These are phyloP conservation scores for Baronia brevicornis DNA, from an alignment of 2,888 invertebrate genomes.

Conservation along the genomic window DNA sequence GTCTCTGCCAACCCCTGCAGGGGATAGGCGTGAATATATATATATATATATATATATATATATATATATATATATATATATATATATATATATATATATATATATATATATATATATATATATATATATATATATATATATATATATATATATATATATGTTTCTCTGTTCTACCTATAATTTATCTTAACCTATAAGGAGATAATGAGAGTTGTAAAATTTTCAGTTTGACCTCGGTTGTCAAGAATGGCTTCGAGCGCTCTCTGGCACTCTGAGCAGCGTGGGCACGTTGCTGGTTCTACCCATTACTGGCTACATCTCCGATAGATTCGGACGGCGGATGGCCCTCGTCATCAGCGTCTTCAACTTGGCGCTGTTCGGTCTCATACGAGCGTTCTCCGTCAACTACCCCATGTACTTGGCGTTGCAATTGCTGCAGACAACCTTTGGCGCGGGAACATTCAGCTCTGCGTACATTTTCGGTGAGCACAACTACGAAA, in stretches of 20 bases:
- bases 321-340: conserved; percentile 72
- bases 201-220: conserved; percentile 12
- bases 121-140: neutral
- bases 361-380: conserved; percentile 49
- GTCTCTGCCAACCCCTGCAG: too few species aligned
- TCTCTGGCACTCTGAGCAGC: conserved; percentile 80
- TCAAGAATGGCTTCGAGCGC: conserved; percentile 77
- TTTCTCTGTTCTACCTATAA: too few species aligned
- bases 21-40: too few species aligned
- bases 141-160: neutral
- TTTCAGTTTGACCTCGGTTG: conserved; percentile 74
- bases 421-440: conserved; percentile 69
- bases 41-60: too few species aligned
- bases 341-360: conserved; percentile 43
- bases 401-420: conserved; percentile 73
- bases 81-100: too few species aligned
- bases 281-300: conserved; percentile 78
- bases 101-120: too few species aligned
- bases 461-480: conserved; percentile 68
- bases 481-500: too few species aligned
- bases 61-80: too few species aligned
- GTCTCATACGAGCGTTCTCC: conserved; percentile 72
- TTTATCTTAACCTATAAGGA: too few species aligned
- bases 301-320: conserved; percentile 76
- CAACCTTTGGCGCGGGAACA: conserved; percentile 67